Conservation (phyloP, 2,888 invertebrate genomes). For the Acronicta leporina region DNA sequence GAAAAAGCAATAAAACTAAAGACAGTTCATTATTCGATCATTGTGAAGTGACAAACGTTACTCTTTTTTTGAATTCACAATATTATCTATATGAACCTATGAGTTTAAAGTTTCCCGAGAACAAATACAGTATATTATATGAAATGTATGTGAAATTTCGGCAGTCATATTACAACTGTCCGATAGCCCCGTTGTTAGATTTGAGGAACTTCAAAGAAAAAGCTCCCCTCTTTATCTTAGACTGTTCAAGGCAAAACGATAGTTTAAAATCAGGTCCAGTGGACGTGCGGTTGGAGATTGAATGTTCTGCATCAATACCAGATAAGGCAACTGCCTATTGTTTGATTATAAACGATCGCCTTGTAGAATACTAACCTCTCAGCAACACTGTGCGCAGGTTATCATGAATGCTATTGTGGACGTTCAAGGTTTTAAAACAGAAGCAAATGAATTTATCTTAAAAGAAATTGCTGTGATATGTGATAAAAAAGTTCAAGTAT, state of each 20-base stretch:
- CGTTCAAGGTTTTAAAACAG: slow-evolving; percentile 35
- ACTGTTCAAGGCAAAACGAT: slow-evolving; percentile 56
- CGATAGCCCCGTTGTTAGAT: slow-evolving; percentile 43
- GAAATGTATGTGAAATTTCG: slow-evolving; percentile 47
- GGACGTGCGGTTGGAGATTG: slow-evolving; percentile 55
- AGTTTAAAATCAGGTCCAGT: slow-evolving; percentile 50
- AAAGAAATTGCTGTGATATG: slow-evolving; percentile 36
- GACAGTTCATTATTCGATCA: background rate
- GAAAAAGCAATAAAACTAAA: too few relatives aligned
- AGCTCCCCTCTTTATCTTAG: slow-evolving; percentile 52
- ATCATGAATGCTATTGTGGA: slow-evolving; percentile 28
- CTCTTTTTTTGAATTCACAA: slow-evolving; percentile 45
- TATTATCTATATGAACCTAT: slow-evolving; percentile 55
- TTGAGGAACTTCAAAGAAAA: slow-evolving; percentile 41
- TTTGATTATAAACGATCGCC: slow-evolving; percentile 51
- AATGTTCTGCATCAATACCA: slow-evolving; percentile 42
- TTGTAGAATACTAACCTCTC: slow-evolving; percentile 49
- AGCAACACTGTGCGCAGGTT: slow-evolving; percentile 11
- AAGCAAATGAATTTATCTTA: slow-evolving; percentile 32
- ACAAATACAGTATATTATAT: slow-evolving; percentile 12
- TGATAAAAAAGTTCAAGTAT: slow-evolving; percentile 11
- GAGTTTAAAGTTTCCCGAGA: slow-evolving; percentile 46
- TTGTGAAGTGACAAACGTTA: slow-evolving; percentile 4
- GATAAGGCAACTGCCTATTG: slow-evolving; percentile 51
- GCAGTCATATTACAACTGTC: slow-evolving; percentile 54